These are phyloP conservation scores for Microplitis deprimator DNA, from an alignment of 2,888 invertebrate genomes.

Conservation along the genomic window DNA sequence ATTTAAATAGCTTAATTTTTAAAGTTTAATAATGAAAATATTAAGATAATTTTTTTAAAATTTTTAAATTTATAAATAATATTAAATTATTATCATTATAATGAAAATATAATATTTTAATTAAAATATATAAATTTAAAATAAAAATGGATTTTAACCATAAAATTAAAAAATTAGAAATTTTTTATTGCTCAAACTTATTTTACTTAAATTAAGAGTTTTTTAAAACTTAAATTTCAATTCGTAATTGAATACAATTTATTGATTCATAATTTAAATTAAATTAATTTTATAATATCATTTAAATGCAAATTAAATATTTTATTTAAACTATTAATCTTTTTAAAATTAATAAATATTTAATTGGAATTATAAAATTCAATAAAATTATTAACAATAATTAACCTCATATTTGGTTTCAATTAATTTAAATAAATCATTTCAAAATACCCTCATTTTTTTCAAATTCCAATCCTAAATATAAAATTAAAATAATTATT, in stretches of 20 bases:
- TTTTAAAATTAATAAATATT: no score
- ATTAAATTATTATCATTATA: constrained; percentile 65
- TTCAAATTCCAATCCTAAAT: constrained; percentile 74
- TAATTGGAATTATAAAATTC: constrained; percentile 74
- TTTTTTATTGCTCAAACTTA: no score
- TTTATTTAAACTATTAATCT: no score
- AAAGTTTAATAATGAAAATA: constrained; percentile 57
- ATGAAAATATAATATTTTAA: constrained; percentile 79
- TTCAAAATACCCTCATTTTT: constrained; percentile 77
- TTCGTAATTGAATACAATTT: no score
- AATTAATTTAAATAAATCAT: constrained; percentile 72
- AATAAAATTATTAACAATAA: constrained; percentile 77
- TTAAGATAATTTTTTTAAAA: constrained; percentile 40
- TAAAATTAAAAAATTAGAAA: no score
- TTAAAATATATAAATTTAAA: constrained; percentile 78
- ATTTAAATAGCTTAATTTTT: constrained; percentile 37
- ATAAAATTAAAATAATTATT: constrained; percentile 70
- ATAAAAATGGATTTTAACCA: constrained; percentile 73
- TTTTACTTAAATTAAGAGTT: no score
- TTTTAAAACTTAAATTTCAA: no score
- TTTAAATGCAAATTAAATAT: no score
- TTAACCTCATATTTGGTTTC: constrained; percentile 65
- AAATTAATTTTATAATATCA: no score
- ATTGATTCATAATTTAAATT: no score
- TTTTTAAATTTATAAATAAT: constrained; percentile 40